Evolutionary conservation across 2,797 vertebrate genomes (phyloP), one percentile per base, ranked within the genome.

Genomic region (Typhlichthys eigenmanni): DNA sequence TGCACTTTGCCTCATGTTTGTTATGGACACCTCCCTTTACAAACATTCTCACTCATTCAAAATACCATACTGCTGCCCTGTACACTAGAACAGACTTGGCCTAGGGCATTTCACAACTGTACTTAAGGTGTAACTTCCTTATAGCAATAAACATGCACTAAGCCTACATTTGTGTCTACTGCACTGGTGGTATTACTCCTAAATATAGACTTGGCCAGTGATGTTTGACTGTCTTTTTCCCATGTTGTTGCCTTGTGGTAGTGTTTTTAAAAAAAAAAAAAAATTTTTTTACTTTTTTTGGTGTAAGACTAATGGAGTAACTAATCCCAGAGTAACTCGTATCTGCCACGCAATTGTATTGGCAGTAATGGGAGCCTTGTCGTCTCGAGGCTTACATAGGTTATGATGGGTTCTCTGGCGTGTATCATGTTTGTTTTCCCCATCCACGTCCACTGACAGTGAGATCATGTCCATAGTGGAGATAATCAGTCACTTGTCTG

Each of bases 21-120:
- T 12, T 75, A 68, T 55, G 72, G 64, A 29, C 65, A 5, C 79
- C 79, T 81, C 81, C 84, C 82, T 85, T 80, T 67, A 53, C 74
- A 53, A 87, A 87, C 81, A 84, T 16, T 61, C 65, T 3, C 0
- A 7, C 68, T 54, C 43, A 58, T 70, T 60, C 32, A 62, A 62
- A 68, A 29, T 58, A 71, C 74, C 52, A 60, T 10, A 13, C 2
- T n/a, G 6, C 13, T 3, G 13, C 5, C 13, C n/a, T 12, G 4
- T 49, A 12, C 17, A 13, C 49, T 14, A 2, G 5, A 38, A n/a
- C 54, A 8, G 2, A 48, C 11, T 3, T 55, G 5, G 60, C 32
- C 17, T 49, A 13, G 11, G 5, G 4, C 16, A 13, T 55, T 34
- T 59, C 2, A 24, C 45, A 62, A 29, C 34, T 9, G 51, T 10